These are phyloP conservation scores for Scaptomyza hsui DNA, from an alignment of 1,140 invertebrate species.

Conservation along the genomic window DNA sequence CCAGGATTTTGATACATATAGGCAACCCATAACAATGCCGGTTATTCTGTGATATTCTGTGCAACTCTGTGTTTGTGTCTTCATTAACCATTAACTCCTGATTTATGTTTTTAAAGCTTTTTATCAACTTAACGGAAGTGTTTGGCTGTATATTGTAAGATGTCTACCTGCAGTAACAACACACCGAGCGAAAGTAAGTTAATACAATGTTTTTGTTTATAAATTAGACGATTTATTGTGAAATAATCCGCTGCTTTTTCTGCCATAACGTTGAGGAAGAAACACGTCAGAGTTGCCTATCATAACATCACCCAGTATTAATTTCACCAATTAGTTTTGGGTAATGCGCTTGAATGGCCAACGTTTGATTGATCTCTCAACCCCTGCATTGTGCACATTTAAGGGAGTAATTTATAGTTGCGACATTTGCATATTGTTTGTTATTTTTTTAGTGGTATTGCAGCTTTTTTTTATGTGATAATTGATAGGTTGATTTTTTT, in stretches of 20 bases:
- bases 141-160: background rate
- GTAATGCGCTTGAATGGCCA: constrained; percentile 31
- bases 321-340: constrained; percentile 11
- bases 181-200: background rate
- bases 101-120: background rate
- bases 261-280: no score
- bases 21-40: no score
- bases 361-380: constrained; percentile 40
- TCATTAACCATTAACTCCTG: background rate
- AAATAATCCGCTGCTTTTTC: no score
- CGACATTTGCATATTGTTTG: constrained; percentile 33
- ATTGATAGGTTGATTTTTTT: constrained; percentile 12
- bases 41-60: no score
- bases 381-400: background rate
- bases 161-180: background rate
- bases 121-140: background rate
- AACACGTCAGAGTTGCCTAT: no score
- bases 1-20: no score
- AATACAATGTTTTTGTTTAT: background rate
- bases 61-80: no score
- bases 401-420: background rate
- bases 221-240: no score
- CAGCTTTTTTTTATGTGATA: constrained; percentile 35
- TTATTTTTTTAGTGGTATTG: background rate
- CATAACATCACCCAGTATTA: background rate